Conservation (phyloP, 2,797 vertebrate genomes). For the Periophthalmus magnuspinnatus region DNA sequence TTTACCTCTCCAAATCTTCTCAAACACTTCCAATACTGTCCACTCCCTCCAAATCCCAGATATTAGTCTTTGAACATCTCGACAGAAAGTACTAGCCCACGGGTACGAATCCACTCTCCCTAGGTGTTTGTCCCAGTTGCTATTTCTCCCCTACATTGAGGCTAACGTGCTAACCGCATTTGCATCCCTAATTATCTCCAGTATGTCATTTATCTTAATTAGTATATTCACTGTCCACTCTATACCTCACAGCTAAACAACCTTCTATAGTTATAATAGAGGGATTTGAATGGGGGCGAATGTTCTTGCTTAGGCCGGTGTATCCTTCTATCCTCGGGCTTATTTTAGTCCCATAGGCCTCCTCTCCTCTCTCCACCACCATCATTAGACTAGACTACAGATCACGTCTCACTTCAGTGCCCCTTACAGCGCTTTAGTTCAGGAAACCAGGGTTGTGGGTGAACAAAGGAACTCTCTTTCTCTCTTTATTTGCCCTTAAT, state of each 20-base stretch:
- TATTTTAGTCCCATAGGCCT: conserved; percentile 51
- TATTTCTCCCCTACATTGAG: conserved; percentile 23
- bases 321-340: conserved; percentile 41
- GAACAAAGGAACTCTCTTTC: conserved; percentile 54
- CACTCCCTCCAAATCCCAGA: neutral
- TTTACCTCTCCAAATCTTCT: neutral
- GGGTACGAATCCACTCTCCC: conserved; percentile 46
- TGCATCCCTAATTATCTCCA: conserved; percentile 25
- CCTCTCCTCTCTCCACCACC: conserved; percentile 41
- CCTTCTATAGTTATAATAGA: conserved; percentile 30
- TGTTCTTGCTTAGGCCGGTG: neutral
- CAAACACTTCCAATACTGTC: neutral
- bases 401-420: conserved; percentile 54
- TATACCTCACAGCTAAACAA: conserved; percentile 23
- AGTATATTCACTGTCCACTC: conserved; percentile 27
- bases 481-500: neutral
- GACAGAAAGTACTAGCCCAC: conserved; percentile 27
- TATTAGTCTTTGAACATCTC: conserved; percentile 2
- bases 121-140: conserved; percentile 56
- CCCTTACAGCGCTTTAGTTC: conserved; percentile 36
- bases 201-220: conserved; percentile 50
- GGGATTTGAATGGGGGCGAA: conserved; percentile 24
- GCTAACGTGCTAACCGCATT: conserved; percentile 22
- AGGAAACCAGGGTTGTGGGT: conserved; percentile 17
- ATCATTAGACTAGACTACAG: conserved; percentile 61